Base-by-base conservation (phyloP, 2,888 invertebrate genomes). In the Saturnia japonica region DNA sequence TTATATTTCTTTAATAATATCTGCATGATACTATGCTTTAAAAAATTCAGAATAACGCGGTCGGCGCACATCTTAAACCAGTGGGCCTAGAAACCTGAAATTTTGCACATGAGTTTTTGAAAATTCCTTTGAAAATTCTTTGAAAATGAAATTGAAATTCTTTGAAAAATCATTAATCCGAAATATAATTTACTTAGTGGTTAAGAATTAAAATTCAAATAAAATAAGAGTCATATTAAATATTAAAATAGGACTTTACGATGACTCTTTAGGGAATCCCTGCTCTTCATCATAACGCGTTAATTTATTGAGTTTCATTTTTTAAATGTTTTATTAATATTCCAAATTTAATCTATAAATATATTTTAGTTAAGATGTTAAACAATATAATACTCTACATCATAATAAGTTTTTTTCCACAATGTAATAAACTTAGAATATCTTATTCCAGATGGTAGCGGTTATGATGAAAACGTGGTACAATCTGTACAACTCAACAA, bases 401-500 rank as follows among this genome's bases (percentile, higher is more conserved):
- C 9, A 47, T 16, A 19, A 7, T 47, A 47, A 19, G 19, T 47
- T 47, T 47, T 6, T 19, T 19, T 19, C 19, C 34, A 4, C 43
- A 14, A 54, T 22, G 22, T 22, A 54, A 54, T 54, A 54, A 54
- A 9, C 9, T 22, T 54, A n/a, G 19, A 54, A 54, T 54, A 22
- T n/a, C 54, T 22, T 22, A 54, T 9, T 54, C 64, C 40, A 40
- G 64, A 40, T n/a, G 19, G 7, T 40, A 40, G n/a, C 34, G 64
- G 40, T 64, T 40, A 60, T 6, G 57, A 12, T 60, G 22, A 64
- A 64, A 64, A 40, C 64, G 34, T 64, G 64, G 14, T 28, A 40
- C 64, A 64, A 40, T 64, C 40, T n/a, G 40, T 28, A 60, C 12
- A 40, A 64, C 64, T 64, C 9, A n/a, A 64, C 64, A 64, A 64